phyloP scores from a whole-genome alignment of 1,140 invertebrate genomes.

The Lutraria rhynchaena region DNA sequence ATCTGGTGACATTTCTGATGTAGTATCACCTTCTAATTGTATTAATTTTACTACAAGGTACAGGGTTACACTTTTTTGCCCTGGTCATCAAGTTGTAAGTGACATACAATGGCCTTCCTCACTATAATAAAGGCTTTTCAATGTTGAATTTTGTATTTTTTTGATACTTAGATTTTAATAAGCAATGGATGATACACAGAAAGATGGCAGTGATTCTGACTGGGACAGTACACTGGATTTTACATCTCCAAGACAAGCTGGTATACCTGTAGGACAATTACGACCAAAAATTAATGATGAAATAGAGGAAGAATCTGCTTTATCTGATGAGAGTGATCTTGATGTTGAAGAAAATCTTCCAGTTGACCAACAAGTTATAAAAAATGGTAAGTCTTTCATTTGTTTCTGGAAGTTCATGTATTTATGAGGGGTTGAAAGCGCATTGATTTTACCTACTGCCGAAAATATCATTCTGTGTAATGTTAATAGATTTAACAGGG shows the following conservation, averaged over 20 bases:
- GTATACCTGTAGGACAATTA: constrained; percentile 23
- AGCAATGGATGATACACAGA: constrained; percentile 44
- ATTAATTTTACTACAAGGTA: background rate
- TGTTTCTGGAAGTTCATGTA: too few relatives aligned
- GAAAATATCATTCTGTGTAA: too few relatives aligned
- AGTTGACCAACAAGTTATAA: constrained; percentile 46
- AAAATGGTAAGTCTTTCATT: too few relatives aligned
- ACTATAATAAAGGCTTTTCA: background rate
- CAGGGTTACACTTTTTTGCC: background rate
- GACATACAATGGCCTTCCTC: background rate
- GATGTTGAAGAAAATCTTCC: constrained; percentile 39
- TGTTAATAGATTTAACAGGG: too few relatives aligned
- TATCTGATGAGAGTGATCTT: constrained; percentile 54
- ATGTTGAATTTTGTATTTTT: background rate
- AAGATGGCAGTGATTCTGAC: constrained; percentile 58
- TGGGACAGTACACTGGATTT: constrained; percentile 60
- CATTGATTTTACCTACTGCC: too few relatives aligned
- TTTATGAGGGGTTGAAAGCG: too few relatives aligned
- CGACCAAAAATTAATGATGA: constrained; percentile 10
- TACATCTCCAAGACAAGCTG: constrained; percentile 39
- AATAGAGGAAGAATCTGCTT: constrained; percentile 52
- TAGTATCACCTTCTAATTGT: background rate
- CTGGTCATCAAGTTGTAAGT: background rate
- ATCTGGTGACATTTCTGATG: background rate
- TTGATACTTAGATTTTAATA: too few relatives aligned